phyloP scores from a whole-genome alignment of 1,140 invertebrate species.

The Trichogramma pretiosum region DNA sequence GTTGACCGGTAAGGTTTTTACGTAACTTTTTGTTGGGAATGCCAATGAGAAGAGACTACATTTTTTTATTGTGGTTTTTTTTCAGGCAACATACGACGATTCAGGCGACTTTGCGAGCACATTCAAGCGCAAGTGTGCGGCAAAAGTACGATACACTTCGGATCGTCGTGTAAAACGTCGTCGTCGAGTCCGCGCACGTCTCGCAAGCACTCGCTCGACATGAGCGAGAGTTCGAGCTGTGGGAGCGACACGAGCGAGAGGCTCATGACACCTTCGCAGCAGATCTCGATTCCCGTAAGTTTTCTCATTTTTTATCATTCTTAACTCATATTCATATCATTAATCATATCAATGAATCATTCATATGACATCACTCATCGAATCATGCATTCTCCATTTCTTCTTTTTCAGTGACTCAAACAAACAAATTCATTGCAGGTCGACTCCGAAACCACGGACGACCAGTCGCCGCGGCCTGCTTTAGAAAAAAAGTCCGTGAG shows the following conservation, averaged over 20 bases:
- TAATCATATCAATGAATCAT: too few relatives aligned
- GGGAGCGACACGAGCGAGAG: slow-evolving; percentile 74
- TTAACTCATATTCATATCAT: too few relatives aligned
- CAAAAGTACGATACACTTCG: slow-evolving; percentile 38
- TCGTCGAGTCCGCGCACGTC: slow-evolving; percentile 63
- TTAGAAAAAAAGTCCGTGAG: too few relatives aligned
- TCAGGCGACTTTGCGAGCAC: slow-evolving; percentile 91
- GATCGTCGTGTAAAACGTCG: slow-evolving; percentile 53
- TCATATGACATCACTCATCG: too few relatives aligned
- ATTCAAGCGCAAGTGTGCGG: slow-evolving; percentile 82
- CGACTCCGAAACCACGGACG: too few relatives aligned
- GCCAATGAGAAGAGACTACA: slow-evolving; percentile 5
- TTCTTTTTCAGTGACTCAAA: too few relatives aligned
- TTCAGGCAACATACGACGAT: slow-evolving; percentile 86
- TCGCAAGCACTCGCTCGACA: slow-evolving; percentile 58
- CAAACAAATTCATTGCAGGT: too few relatives aligned
- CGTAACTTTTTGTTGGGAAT: too few relatives aligned
- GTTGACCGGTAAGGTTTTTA: slow-evolving; percentile 72
- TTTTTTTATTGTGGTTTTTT: slow-evolving; percentile 10
- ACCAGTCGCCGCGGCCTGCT: too few relatives aligned
- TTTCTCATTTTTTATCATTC: too few relatives aligned
- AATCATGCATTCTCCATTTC: too few relatives aligned
- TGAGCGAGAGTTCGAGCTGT: slow-evolving; percentile 73
- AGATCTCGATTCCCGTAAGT: slow-evolving; percentile 50
- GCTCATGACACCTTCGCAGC: slow-evolving; percentile 50